Evolutionary conservation across 2,888 invertebrate genomes (phyloP), one percentile per base, ranked within the genome.

Genomic region (Drosophila acutilabella): DNA sequence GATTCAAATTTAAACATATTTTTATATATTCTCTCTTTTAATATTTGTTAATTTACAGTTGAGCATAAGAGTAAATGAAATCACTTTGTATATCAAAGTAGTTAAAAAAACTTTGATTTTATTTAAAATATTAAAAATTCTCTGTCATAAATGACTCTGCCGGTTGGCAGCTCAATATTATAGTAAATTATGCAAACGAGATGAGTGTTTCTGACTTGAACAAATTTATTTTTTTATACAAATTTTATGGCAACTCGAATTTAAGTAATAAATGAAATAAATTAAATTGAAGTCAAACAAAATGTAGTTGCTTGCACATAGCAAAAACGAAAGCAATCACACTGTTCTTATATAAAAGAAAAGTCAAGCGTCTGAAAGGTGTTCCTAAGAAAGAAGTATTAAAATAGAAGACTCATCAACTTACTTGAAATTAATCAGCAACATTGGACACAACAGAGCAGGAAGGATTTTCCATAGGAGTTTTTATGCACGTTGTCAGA

Each of bases 371-470:
- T 13, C 44, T 10, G 14, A 20, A 23, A 53, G 36, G 18, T 11
- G 33, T 57, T 41, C 48, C 30, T 18, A 52, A 67, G 47, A 74
- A 54, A 50, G 59, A 48, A 41, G 41, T 53, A 70, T 52, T 62
- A 66, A 77, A 84, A 58, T 59, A 64, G 45, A 64, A 48, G 69
- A 33, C 66, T 69, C 79, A 67, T 74, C 71, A 77, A 83, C 83
- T 83, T 88, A 83, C 83, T 80, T 80, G 85, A 80, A 88, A 82
- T 83, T 83, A 83, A 83, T 83, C 83, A 82, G 82, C 80, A 76
- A 53, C 78, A 64, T 78, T 75, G 62, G 72, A 62, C 65, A 45
- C 58, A 54, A 45, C 38, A 14, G 47, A 62, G 66, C 56, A 69
- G 68, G 68, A 76, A 69, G 73, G 64, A 69, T 74, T 70, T 73